These are phyloP conservation scores for Malacoctenus gilli DNA, from an alignment of 2,797 vertebrate genomes.

Conservation along the genomic window DNA sequence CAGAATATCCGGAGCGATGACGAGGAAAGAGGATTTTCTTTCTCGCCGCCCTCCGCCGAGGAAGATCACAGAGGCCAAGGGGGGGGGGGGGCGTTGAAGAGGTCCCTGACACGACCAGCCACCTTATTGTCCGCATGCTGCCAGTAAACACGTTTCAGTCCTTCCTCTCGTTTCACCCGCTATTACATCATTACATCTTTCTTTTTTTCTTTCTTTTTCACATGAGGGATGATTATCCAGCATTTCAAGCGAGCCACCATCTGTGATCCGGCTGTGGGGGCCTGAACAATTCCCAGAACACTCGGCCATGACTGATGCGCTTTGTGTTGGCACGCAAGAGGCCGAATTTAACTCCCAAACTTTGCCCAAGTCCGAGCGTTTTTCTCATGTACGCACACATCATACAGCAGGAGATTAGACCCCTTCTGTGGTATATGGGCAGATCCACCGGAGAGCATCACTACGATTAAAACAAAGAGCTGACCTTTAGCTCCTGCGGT, in stretches of 20 bases:
- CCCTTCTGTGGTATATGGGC: constrained; percentile 16
- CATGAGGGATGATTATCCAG: constrained; percentile 64
- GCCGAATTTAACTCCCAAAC: constrained; percentile 43
- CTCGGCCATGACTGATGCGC: constrained; percentile 47
- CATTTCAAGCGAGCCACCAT: constrained; percentile 66
- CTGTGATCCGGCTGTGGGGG: constrained; percentile 67
- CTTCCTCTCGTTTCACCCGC: constrained; percentile 43
- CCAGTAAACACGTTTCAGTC: constrained; percentile 45
- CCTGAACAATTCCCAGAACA: constrained; percentile 62
- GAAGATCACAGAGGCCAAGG: constrained; percentile 45
- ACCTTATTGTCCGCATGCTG: constrained; percentile 37
- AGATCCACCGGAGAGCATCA: constrained; percentile 19
- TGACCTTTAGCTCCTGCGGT: constrained; percentile 24
- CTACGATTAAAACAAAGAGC: constrained; percentile 33
- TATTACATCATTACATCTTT: constrained; percentile 37
- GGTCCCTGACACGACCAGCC: constrained; percentile 35
- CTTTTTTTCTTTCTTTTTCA: constrained; percentile 23
- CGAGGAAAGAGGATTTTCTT: constrained; percentile 67
- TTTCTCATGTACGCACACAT: background rate
- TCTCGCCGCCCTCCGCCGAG: background rate
- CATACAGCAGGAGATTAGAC: constrained; percentile 26
- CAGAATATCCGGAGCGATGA: constrained; percentile 54
- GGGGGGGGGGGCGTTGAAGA: too few relatives aligned
- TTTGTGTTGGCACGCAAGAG: constrained; percentile 50
- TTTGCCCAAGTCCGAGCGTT: constrained; percentile 29